Evolutionary conservation across 2,113 vertebrate genomes (phyloP).

Genomic region (Cinclus mexicanus): DNA sequence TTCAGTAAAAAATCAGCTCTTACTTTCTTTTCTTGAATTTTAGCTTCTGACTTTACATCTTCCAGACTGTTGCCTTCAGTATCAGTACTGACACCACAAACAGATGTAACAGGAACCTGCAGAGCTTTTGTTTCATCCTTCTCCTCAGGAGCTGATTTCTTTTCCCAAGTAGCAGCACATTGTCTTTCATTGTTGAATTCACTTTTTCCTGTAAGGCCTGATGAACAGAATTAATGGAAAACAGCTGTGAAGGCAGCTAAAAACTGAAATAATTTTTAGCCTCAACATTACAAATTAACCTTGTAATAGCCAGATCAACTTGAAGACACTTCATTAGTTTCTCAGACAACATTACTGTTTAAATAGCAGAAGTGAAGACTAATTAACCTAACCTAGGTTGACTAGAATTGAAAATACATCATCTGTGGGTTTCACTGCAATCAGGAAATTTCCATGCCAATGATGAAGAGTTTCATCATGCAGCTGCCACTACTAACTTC

Average conservation of each 20-base stretch:
- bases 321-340: neutral
- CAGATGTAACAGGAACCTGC: conserved; percentile 83
- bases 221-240: neutral
- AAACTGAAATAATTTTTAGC: neutral
- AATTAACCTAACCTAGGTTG: neutral
- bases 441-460: neutral
- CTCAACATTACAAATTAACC: neutral
- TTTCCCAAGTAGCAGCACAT: conserved; percentile 82
- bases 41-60: conserved; percentile 82
- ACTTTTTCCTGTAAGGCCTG: neutral
- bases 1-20: neutral
- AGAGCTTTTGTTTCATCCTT: conserved; percentile 80
- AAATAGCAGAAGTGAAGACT: neutral
- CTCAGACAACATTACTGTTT: neutral
- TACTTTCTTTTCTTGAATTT: conserved; percentile 81
- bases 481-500: neutral
- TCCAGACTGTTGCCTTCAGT: conserved; percentile 79
- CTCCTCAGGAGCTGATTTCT: conserved; percentile 82
- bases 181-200: conserved; percentile 71
- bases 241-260: neutral
- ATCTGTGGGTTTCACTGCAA: neutral
- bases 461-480: neutral
- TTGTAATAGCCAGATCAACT: neutral
- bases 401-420: neutral
- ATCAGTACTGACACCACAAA: conserved; percentile 81